phyloP scores from a whole-genome alignment of 1,140 invertebrate genomes.

The Halictus rubicundus region DNA sequence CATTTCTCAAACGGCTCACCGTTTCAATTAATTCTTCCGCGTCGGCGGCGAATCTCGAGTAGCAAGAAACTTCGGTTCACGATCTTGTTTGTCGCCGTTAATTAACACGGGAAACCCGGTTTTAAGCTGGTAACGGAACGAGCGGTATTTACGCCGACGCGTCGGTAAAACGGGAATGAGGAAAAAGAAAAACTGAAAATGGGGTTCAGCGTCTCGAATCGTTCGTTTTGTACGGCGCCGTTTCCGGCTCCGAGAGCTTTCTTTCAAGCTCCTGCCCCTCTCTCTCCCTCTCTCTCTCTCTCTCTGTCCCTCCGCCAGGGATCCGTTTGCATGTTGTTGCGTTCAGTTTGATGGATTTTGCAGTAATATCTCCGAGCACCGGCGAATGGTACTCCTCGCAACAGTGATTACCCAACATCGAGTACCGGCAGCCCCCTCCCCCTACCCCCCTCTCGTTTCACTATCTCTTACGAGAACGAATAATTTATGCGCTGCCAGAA shows the following conservation, averaged over 20 bases:
- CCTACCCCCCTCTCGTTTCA: neutral
- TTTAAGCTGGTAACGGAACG: neutral
- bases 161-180: neutral
- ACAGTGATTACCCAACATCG: conserved; percentile 11
- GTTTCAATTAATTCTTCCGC: conserved; percentile 11
- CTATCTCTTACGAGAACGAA: conserved; percentile 5
- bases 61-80: neutral
- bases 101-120: conserved; percentile 19
- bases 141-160: neutral
- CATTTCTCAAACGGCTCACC: neutral
- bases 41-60: neutral
- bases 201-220: no score
- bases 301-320: neutral
- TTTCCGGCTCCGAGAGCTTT: neutral
- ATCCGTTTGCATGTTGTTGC: neutral
- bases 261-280: neutral
- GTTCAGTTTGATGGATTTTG: conserved; percentile 12
- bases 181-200: no score
- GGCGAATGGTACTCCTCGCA: neutral
- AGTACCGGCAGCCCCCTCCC: neutral
- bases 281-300: neutral
- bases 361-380: neutral
- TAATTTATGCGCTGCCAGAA: conserved; percentile 15
- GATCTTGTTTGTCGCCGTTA: conserved; percentile 17
- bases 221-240: no score